phyloP scores from a whole-genome alignment of 2,113 vertebrate genomes.

The Asarcornis scutulata region DNA sequence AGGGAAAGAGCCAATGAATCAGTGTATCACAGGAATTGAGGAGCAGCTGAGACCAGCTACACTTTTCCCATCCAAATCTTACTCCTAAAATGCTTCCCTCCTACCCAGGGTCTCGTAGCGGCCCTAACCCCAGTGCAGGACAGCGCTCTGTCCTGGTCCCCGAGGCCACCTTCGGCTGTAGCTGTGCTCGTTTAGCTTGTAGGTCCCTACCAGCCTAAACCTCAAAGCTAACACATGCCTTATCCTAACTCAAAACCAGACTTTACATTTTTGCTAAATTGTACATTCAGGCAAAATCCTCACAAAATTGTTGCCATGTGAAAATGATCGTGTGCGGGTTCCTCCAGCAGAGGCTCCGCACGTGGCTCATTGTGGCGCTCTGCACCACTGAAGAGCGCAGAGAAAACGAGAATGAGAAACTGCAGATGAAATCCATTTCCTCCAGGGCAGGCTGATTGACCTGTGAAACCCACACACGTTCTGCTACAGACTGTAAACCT shows the following conservation, averaged over 20 bases:
- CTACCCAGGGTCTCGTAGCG: background rate
- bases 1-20: background rate
- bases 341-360: background rate
- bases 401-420: background rate
- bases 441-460: background rate
- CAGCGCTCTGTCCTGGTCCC: background rate
- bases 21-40: background rate
- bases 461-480: background rate
- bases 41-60: background rate
- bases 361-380: background rate
- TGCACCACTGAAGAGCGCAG: background rate
- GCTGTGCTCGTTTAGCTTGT: background rate
- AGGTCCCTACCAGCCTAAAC: background rate
- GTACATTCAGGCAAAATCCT: background rate
- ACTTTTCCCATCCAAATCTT: background rate
- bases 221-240: background rate
- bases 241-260: background rate
- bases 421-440: background rate
- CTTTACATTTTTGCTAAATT: background rate
- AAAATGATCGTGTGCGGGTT: background rate
- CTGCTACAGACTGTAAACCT: background rate
- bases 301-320: background rate
- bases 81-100: background rate
- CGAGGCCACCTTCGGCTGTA: background rate
- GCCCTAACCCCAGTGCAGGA: fast-evolving